Percentiles rank a stretch among this genome's conserved stretches.
Evolutionary conservation across 2,888 invertebrate genomes (phyloP).

Genomic region (Orchestes rusci): DNA sequence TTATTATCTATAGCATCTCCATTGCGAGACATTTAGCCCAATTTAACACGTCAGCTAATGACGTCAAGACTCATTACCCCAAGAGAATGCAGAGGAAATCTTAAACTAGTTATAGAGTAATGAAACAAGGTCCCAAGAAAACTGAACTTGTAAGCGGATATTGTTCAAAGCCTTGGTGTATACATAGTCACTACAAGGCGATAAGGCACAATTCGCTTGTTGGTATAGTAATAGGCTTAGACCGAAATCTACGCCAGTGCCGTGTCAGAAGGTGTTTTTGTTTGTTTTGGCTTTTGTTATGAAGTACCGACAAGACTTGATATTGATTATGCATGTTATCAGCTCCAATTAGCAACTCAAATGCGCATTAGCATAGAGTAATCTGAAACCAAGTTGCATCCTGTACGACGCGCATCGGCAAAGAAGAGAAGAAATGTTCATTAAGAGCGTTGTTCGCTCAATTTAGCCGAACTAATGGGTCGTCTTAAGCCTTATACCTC

Average conservation of each 20-base stretch:
- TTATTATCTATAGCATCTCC: too few species aligned
- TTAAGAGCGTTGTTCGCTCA: too few species aligned
- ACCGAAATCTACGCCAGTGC: not conserved
- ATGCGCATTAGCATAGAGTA: too few species aligned
- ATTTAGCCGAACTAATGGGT: too few species aligned
- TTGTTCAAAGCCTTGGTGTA: constrained; percentile 14
- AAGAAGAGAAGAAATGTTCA: too few species aligned
- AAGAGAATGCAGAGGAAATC: not conserved
- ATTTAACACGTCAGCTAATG: not conserved
- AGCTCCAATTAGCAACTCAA: too few species aligned
- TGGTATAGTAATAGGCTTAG: constrained; percentile 4
- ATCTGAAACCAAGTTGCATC: too few species aligned
- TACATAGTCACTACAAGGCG: constrained; percentile 15
- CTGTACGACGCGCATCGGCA: too few species aligned
- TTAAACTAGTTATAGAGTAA: constrained; percentile 3
- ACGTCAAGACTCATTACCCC: not conserved
- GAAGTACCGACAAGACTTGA: not conserved
- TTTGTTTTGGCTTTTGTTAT: constrained; percentile 1
- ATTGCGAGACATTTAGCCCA: too few species aligned
- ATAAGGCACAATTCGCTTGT: constrained; percentile 22
- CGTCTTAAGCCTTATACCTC: too few species aligned
- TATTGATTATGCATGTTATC: too few species aligned
- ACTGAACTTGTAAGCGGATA: constrained; percentile 16
- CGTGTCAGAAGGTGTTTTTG: not conserved
- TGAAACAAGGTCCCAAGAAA: not conserved